Evolutionary conservation across 2,888 invertebrate genomes (phyloP).

Genomic region (Scaptomyza parva): DNA sequence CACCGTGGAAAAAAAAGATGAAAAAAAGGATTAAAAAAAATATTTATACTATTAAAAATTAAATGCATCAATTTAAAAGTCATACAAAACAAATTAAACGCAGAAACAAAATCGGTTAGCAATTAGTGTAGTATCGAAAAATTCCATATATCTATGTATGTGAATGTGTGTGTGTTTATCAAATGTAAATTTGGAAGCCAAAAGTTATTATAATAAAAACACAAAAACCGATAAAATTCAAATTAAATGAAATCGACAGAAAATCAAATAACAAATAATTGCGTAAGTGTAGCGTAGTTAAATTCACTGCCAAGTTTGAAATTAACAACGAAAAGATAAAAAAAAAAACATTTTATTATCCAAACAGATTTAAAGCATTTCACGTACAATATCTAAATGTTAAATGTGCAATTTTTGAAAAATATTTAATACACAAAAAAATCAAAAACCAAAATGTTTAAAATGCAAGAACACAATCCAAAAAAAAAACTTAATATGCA

Average conservation of each 20-base stretch:
- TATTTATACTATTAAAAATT: conserved; percentile 45
- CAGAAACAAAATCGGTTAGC: conserved; percentile 44
- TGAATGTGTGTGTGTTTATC: conserved; percentile 16
- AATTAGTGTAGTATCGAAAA: conserved; percentile 55
- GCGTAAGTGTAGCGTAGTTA: conserved; percentile 1
- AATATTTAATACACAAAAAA: conserved; percentile 7
- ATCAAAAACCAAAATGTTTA: conserved; percentile 11
- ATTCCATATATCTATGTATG: conserved; percentile 16
- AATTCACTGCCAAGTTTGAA: conserved; percentile 13
- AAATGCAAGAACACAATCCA: conserved; percentile 30
- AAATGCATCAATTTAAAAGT: conserved; percentile 49
- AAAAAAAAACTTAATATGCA: conserved; percentile 24
- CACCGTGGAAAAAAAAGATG: conserved; percentile 59
- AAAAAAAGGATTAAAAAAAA: conserved; percentile 6
- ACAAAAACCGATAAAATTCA: conserved; percentile 8
- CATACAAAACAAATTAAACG: conserved; percentile 20
- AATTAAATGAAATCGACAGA: conserved; percentile 2
- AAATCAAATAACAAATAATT: conserved; percentile 2
- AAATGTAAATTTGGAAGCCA: conserved; percentile 34
- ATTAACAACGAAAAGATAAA: not conserved
- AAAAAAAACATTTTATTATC: not conserved
- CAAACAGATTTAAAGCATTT: conserved; percentile 9
- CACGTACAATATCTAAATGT: conserved; percentile 45
- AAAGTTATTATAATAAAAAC: conserved; percentile 19
- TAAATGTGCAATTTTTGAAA: conserved; percentile 45